A percentile compares a stretch with the other conserved stretches of the same genome.
Conservation (phyloP, 2,797 vertebrate genomes). For the Apogon talboti region DNA sequence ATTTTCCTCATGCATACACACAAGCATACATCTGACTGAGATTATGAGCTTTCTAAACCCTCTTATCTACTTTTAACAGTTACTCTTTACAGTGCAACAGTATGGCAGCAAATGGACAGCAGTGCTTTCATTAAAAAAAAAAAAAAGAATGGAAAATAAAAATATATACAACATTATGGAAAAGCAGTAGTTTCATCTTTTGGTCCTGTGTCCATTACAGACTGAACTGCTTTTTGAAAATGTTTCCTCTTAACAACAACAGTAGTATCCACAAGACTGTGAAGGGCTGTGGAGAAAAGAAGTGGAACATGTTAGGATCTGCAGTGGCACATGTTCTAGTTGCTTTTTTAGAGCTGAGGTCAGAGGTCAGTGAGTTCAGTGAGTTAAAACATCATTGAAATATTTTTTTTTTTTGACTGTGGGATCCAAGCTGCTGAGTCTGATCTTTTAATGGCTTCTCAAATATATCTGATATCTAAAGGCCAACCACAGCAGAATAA, state of each 20-base stretch:
- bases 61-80: slow-evolving; percentile 70
- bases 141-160: slow-evolving; percentile 77
- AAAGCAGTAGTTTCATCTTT: slow-evolving; percentile 81
- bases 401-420: not conserved
- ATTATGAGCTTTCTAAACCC: slow-evolving; percentile 72
- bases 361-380: too few relatives aligned
- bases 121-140: slow-evolving; percentile 81
- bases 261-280: slow-evolving; percentile 74
- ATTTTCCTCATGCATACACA: slow-evolving; percentile 75
- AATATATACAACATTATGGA: slow-evolving; percentile 79
- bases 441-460: not conserved
- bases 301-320: slow-evolving; percentile 47
- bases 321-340: not conserved
- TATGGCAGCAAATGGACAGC: slow-evolving; percentile 82
- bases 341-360: too few relatives aligned
- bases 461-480: not conserved
- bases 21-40: slow-evolving; percentile 75
- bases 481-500: too few relatives aligned
- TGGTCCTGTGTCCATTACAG: slow-evolving; percentile 77
- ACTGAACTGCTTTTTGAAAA: slow-evolving; percentile 76
- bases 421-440: not conserved
- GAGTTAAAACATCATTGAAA: too few relatives aligned
- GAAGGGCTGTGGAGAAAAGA: slow-evolving; percentile 57
- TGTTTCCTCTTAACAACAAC: slow-evolving; percentile 72
- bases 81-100: slow-evolving; percentile 82